phyloP scores from a whole-genome alignment of 2,797 vertebrate genomes.

The Capromys pilorides region DNA sequence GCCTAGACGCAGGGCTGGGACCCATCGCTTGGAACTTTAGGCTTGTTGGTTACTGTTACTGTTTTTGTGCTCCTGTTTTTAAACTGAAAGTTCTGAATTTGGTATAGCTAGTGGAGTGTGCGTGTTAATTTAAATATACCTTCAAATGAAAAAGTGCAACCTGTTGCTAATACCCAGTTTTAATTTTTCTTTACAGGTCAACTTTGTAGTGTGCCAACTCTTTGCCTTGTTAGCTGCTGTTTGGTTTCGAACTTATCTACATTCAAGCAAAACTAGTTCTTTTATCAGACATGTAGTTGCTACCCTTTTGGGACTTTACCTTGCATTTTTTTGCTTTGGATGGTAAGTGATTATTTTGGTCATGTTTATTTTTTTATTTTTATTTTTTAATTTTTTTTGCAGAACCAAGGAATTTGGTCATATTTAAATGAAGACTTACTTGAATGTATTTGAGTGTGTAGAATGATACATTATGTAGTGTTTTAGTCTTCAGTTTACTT shows the following conservation, averaged over 20 bases:
- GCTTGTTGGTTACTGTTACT: not conserved
- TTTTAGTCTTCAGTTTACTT: not conserved
- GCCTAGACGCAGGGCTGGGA: rapidly evolving
- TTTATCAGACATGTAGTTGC: slow-evolving; percentile 97
- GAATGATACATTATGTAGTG: not conserved
- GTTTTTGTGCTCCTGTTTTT: not conserved
- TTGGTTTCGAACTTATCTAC: slow-evolving; percentile 98
- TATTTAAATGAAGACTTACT: slow-evolving; percentile 15
- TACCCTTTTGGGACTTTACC: slow-evolving; percentile 96
- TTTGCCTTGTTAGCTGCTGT: slow-evolving; percentile 96
- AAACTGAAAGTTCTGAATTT: not conserved
- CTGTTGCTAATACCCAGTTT: slow-evolving; percentile 58
- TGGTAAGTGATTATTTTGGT: slow-evolving; percentile 90
- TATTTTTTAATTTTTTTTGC: too few relatives aligned
- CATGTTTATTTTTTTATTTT: too few relatives aligned
- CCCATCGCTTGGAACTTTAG: not conserved
- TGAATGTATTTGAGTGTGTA: slow-evolving; percentile 16
- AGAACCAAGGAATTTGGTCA: not conserved
- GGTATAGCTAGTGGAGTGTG: not conserved
- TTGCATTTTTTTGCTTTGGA: slow-evolving; percentile 99
- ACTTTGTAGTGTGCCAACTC: slow-evolving; percentile 98
- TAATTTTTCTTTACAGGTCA: slow-evolving; percentile 89
- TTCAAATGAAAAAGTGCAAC: not conserved
- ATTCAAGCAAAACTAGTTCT: slow-evolving; percentile 97
- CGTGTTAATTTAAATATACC: not conserved